Base-by-base conservation (phyloP, 2,797 vertebrate genomes). In the Octomys mimax region DNA sequence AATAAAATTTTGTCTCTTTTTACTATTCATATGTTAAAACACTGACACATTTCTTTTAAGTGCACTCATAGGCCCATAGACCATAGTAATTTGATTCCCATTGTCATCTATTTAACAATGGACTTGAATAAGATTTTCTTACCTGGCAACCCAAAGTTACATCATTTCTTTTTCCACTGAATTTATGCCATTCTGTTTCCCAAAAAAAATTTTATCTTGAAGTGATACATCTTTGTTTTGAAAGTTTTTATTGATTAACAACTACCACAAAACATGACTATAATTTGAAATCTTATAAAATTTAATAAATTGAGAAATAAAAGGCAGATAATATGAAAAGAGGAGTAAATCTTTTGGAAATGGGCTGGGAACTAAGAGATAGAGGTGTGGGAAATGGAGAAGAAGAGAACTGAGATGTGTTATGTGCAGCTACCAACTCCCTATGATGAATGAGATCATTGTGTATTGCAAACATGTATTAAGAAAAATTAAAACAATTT, bases 191-290 rank as follows among this genome's bases (percentile, higher is more conserved):
- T 71, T n/a, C 75, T 73, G 14, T 28, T 21, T 90, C 49, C n/a
- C 7, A 94, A 46, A 46, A 94, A 46, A 46, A 78, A 66, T 82
- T 85, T 85, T 59, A 71, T 94, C 13, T 14, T 86, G 52, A 93
- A 24, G 21, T 28, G 49, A 83, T 62, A 84, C 0, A 42, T 81
- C 77, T 81, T 85, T 85, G 42, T 79, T 36, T 83, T 92, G 70
- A 92, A 59, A 61, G 16, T 33, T 83, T 92, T 93, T 46, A 75
- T 61, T 87, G 54, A 7, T 39, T 80, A 1, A 26, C 19, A 14
- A 71, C 14, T 66, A 46, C 42, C 14, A 10, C 5, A 62, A 90
- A 16, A 81, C 78, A 71, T 11, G 10, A 42, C n/a, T 80, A 70
- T 31, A 68, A 81, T 61, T 88, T 85, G 4, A 77, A 77, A 68